These are phyloP conservation scores for Trematomus loennbergii DNA, from an alignment of 2,113 vertebrate species.

Conservation along the genomic window DNA sequence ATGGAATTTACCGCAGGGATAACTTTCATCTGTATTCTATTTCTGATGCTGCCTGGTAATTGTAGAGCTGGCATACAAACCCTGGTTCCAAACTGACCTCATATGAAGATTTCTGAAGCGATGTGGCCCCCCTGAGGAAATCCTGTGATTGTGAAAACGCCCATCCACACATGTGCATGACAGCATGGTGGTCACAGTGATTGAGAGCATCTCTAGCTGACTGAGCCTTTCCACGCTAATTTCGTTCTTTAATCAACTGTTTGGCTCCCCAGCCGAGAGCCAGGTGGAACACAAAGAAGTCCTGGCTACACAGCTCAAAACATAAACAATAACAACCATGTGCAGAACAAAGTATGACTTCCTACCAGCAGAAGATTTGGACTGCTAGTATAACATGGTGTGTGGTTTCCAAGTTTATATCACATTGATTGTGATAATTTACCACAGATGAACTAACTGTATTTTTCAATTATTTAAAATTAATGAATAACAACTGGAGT, in stretches of 20 bases:
- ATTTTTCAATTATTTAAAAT: neutral
- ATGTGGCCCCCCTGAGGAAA: neutral
- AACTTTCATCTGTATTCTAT: too few species aligned
- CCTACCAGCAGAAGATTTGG: neutral
- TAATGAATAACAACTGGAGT: neutral
- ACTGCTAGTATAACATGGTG: neutral
- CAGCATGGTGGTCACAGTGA: slow-evolving; percentile 17
- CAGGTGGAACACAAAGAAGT: slow-evolving; percentile 40
- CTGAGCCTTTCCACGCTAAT: slow-evolving; percentile 50
- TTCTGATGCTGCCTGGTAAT: neutral
- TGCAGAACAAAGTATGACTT: slow-evolving; percentile 17
- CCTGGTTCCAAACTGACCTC: slow-evolving; percentile 14
- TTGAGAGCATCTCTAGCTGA: slow-evolving; percentile 39
- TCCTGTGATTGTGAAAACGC: neutral
- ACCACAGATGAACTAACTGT: too few species aligned
- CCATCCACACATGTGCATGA: slow-evolving; percentile 17
- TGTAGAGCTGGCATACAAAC: neutral
- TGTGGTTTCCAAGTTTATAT: neutral
- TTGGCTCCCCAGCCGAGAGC: slow-evolving; percentile 40
- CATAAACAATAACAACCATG: slow-evolving; percentile 36
- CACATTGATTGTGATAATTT: neutral
- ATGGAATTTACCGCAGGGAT: too few species aligned
- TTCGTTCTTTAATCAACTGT: slow-evolving; percentile 51
- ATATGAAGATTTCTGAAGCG: neutral
- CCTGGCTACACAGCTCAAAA: slow-evolving; percentile 17